Base-by-base conservation (phyloP, 2,888 invertebrate species). In the Erebia palarica region DNA sequence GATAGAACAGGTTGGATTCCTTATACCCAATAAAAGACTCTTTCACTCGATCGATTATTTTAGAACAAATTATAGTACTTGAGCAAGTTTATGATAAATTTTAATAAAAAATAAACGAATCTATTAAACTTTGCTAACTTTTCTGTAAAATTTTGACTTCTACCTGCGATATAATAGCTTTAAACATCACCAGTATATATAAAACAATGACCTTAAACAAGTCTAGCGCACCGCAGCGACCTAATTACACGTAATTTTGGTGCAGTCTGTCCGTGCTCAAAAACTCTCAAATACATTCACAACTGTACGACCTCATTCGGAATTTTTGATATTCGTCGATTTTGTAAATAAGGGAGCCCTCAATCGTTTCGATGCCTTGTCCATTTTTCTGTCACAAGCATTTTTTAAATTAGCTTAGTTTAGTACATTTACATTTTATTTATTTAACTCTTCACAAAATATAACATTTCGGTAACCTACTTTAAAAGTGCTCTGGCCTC, bases 231-330 rank as follows among this genome's bases (percentile, higher is more conserved):
- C 61, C 61, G 49, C 60, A 71, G 67, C 63, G 70, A 71, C 68
- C 63, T 68, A 73, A 71, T 73, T 73, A 71, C 65, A 71, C 44
- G 57, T 70, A 74, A 72, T 74, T 70, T 72, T 63, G 36, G 69
- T 66, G 53, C 61, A 66, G 57, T 14, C 65, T 65, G 69, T 61
- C 57, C 13, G 44, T 60, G 61, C 47, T 63, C 16, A 63, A 47
- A 63, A 47, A 63, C 47, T 61, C 11, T 47, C 18, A 63, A 18
- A 47, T 63, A 49, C 47, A 8, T 47, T 21, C 47, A 47, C 61
- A 47, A 47, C 7, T 13, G 13, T 21, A 47, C 61, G 47, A 47
- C 0, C 18, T 21, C 7, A 3, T 21, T 11, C 16, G 10, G 14
- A 53, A 21, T 11, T 8, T 21, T 21, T 57, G 57, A 18, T 21